These are phyloP conservation scores for Chrysina gloriosa DNA, from an alignment of 2,888 invertebrate species.

Conservation along the genomic window DNA sequence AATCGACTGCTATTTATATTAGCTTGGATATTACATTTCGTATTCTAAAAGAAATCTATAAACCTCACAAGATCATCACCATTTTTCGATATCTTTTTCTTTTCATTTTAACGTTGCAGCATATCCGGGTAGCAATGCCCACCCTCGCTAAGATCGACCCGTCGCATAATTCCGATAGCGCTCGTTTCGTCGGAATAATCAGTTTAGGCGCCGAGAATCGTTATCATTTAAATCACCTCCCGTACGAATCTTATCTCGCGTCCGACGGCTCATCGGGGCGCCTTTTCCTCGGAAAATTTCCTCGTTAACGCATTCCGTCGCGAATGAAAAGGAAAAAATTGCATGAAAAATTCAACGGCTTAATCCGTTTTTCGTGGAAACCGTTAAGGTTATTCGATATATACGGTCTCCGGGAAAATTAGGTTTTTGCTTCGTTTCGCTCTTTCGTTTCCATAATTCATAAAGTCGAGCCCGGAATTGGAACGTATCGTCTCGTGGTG, in stretches of 20 bases:
- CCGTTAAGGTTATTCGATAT: constrained; percentile 29
- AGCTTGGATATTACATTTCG: too few relatives aligned
- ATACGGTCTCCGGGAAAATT: constrained; percentile 14
- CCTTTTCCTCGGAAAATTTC: constrained; percentile 14
- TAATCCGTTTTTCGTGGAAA: constrained; percentile 25
- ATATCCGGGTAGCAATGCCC: background rate
- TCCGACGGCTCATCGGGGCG: constrained; percentile 13
- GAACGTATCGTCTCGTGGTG: background rate
- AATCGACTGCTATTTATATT: too few relatives aligned
- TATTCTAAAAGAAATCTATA: too few relatives aligned
- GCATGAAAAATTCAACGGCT: constrained; percentile 34
- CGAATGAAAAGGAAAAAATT: constrained; percentile 34
- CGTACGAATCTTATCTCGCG: constrained; percentile 27
- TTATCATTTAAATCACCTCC: constrained; percentile 33
- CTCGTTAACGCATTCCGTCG: constrained; percentile 33
- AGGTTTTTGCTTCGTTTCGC: background rate
- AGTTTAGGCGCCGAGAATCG: constrained; percentile 27
- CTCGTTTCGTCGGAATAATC: constrained; percentile 25
- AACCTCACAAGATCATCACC: too few relatives aligned
- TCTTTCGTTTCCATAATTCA: constrained; percentile 19
- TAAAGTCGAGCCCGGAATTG: background rate
- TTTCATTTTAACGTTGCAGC: constrained; percentile 12
- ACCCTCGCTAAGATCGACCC: background rate
- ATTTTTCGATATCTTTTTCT: too few relatives aligned
- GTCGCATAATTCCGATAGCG: constrained; percentile 14